phyloP scores from a whole-genome alignment of 2,888 invertebrate species.

The Drosophila pegasa region DNA sequence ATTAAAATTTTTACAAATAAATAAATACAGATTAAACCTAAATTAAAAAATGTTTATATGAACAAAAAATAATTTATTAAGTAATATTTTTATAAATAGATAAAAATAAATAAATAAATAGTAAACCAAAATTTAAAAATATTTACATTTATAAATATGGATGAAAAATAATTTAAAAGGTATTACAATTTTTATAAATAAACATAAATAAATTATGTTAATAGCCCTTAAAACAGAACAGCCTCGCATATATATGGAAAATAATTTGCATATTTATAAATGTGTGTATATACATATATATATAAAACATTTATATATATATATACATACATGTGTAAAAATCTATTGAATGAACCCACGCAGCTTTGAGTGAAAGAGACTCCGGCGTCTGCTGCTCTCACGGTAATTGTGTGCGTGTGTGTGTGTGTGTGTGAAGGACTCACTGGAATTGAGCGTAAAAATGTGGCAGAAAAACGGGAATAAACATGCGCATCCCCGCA shows the following conservation, averaged over 20 bases:
- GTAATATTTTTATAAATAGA: too few relatives aligned
- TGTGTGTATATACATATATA: background rate
- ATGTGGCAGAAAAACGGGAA: slow-evolving; percentile 67
- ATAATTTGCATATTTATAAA: background rate
- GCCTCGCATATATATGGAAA: background rate
- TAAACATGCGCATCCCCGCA: slow-evolving; percentile 77
- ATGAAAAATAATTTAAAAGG: too few relatives aligned
- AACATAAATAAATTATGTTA: too few relatives aligned
- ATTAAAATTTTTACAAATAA: too few relatives aligned
- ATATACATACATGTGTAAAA: slow-evolving; percentile 29
- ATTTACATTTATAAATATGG: too few relatives aligned
- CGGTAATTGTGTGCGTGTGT: slow-evolving; percentile 7
- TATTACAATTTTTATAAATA: too few relatives aligned
- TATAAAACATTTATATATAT: background rate
- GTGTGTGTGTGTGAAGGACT: slow-evolving; percentile 20
- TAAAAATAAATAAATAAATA: too few relatives aligned
- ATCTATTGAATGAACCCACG: slow-evolving; percentile 73
- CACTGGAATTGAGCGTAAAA: slow-evolving; percentile 71
- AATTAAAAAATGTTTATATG: too few relatives aligned
- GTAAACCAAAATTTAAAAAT: too few relatives aligned
- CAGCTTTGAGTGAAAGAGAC: slow-evolving; percentile 71
- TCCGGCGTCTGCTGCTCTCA: slow-evolving; percentile 23
- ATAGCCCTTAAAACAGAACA: background rate
- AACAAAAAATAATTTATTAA: too few relatives aligned
- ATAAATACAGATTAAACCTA: too few relatives aligned